Base-by-base conservation (phyloP, 1,140 invertebrate species). In the Brachionus plicatilis region DNA sequence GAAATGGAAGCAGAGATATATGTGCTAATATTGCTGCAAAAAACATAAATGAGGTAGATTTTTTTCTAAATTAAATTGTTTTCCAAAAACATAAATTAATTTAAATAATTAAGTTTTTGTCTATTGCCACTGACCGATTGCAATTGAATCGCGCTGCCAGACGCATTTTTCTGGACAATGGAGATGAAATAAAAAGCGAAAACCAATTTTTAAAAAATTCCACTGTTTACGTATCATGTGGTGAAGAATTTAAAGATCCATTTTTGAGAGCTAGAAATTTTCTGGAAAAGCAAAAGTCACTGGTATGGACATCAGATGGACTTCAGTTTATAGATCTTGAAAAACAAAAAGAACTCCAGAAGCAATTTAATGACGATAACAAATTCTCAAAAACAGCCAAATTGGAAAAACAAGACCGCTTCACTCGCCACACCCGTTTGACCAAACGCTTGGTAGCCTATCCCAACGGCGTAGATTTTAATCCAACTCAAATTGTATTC, bases 241-340 rank as follows among this genome's bases (percentile, higher is more conserved):
- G 89, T 43, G 89, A 90, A 83, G 86, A 86, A 27, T 90, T 88
- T 85, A 88, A 88, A 83, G 87, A 89, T 83, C 89, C 89, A 9
- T 87, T 86, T 70, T 85, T 83, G 41, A 70, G 76, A 41, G 85
- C 87, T 11, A 82, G 60, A n/a, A 43, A 65, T 43, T 27, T 82
- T 24, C 12, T 82, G 9, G 53, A 82, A 41, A 82, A 82, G 20
- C 79, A 56, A 41, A 82, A 82, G 29, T 65, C 79, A 82, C 11
- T 65, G n/a, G 14, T 65, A 2, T 82, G 79, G 79, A 82, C 79
- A 17, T 65, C 79, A 20, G 79, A 65, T 24, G 79, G 79, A 20
- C 17, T 82, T 9, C 79, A 82, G 43, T 82, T 82, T 76, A 27
- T 76, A 14, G 27, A 76, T 50, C 17, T 24, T 27, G 72, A 76